Conservation (phyloP, 2,797 vertebrate species). For the Eutrigla gurnardus region DNA sequence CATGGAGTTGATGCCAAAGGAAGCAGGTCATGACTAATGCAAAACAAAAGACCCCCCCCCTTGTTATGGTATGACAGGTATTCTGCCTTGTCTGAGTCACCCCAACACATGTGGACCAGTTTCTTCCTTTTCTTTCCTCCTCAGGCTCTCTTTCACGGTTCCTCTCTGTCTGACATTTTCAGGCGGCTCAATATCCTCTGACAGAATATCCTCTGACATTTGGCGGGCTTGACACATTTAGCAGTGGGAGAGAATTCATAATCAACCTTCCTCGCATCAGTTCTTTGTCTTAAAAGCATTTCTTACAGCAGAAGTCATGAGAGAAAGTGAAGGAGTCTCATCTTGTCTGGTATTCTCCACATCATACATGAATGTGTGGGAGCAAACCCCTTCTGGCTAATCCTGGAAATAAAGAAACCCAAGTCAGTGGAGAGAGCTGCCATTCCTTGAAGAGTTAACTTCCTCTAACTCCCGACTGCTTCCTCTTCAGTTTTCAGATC, state of each 20-base stretch:
- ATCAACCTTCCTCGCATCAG: constrained; percentile 67
- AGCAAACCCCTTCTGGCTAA: constrained; percentile 67
- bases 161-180: constrained; percentile 78
- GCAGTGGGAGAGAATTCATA: constrained; percentile 64
- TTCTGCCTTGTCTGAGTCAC: constrained; percentile 34
- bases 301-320: constrained; percentile 43
- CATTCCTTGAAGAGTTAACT: constrained; percentile 61
- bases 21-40: constrained; percentile 60
- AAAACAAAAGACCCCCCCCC: constrained; percentile 18
- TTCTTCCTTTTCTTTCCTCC: constrained; percentile 58
- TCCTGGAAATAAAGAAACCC: constrained; percentile 41
- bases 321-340: constrained; percentile 37
- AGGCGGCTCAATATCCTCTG: constrained; percentile 76
- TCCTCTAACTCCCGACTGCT: constrained; percentile 47
- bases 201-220: constrained; percentile 82
- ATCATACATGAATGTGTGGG: constrained; percentile 52
- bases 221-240: constrained; percentile 72
- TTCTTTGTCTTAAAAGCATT: constrained; percentile 60
- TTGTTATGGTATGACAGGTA: constrained; percentile 52
- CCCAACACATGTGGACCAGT: constrained; percentile 35
- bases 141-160: constrained; percentile 51
- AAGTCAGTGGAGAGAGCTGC: constrained; percentile 30
- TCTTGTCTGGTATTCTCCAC: constrained; percentile 46
- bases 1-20: constrained; percentile 32
- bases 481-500: constrained; percentile 42